phyloP scores from a whole-genome alignment of 2,113 vertebrate genomes.

The Petroica traversi region DNA sequence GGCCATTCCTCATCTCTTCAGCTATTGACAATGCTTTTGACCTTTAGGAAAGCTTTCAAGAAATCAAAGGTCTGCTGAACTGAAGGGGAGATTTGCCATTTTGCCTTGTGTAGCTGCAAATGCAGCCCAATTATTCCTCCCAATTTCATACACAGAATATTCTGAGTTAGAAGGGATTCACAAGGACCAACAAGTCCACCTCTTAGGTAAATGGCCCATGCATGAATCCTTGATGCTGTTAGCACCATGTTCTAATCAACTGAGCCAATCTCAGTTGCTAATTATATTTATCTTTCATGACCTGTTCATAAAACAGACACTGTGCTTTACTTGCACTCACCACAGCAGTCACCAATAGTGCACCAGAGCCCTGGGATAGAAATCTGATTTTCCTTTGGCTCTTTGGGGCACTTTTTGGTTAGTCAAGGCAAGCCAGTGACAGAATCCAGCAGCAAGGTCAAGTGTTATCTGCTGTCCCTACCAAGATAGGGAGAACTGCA shows the following conservation, averaged over 20 bases:
- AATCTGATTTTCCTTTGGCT: not conserved
- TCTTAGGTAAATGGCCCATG: not conserved
- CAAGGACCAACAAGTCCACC: not conserved
- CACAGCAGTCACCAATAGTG: not conserved
- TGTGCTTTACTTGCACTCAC: not conserved
- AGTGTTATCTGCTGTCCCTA: not conserved
- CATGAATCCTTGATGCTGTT: not conserved
- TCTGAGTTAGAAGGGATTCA: not conserved
- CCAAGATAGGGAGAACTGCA: not conserved
- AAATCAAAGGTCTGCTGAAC: not conserved
- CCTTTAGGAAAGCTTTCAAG: not conserved
- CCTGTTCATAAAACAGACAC: not conserved
- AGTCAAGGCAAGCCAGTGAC: not conserved
- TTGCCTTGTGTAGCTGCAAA: not conserved
- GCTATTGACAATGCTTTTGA: not conserved
- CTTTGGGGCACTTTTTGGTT: not conserved
- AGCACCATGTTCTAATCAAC: not conserved
- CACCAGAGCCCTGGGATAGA: not conserved
- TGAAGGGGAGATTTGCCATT: not conserved
- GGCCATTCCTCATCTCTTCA: not conserved
- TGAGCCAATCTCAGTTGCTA: not conserved
- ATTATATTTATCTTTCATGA: not conserved
- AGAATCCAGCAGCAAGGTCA: not conserved
- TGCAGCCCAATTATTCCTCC: not conserved
- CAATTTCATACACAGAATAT: not conserved